phyloP scores from a whole-genome alignment of 2,797 vertebrate genomes.

The Benthosema pterotum region DNA sequence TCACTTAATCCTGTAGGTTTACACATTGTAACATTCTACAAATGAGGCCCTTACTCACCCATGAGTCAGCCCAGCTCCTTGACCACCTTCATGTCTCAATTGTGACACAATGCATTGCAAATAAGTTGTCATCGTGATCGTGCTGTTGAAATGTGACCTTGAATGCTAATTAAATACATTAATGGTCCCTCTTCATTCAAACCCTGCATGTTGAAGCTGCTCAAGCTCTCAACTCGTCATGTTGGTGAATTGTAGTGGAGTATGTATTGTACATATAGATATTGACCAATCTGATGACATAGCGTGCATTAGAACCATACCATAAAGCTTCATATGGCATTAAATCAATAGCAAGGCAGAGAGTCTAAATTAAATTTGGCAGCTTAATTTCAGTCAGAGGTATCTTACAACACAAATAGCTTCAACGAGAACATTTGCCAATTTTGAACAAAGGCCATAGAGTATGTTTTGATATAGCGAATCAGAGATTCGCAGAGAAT shows the following conservation, averaged over 20 bases:
- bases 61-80: no score
- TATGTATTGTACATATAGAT: conserved; percentile 12
- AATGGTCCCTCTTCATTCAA: no score
- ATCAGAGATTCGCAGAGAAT: no score
- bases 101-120: background rate
- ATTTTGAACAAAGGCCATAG: no score
- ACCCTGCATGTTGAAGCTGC: background rate
- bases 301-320: conserved; percentile 33
- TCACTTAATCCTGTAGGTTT: no score
- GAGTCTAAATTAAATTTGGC: conserved; percentile 28
- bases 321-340: conserved; percentile 34
- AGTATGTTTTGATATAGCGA: no score
- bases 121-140: background rate
- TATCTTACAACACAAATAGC: no score
- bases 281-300: conserved; percentile 32
- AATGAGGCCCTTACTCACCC: no score
- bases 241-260: background rate
- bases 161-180: background rate
- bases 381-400: background rate
- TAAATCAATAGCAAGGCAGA: conserved; percentile 54
- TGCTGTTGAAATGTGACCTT: background rate
- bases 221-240: background rate
- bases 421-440: no score
- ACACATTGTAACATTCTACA: no score
- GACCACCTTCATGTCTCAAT: background rate